A percentile compares a stretch with the other conserved stretches of the same genome.
Evolutionary conservation across 2,888 invertebrate species (phyloP).

Genomic region (Temnothorax unifasciatus): DNA sequence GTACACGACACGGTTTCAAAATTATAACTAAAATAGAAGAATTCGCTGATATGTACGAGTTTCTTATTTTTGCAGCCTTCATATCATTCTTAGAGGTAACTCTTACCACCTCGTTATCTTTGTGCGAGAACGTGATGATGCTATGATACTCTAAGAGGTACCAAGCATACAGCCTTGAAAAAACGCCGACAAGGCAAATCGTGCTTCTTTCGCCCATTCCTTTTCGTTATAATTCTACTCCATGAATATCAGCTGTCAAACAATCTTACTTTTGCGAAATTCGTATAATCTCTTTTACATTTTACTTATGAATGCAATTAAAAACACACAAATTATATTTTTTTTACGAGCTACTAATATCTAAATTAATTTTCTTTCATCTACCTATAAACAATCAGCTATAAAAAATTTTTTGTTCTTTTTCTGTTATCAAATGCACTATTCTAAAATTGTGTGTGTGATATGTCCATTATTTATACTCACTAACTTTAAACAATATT

Average conservation of each 20-base stretch:
- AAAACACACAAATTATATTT: not conserved
- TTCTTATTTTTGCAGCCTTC: constrained; percentile 54
- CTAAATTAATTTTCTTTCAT: not conserved
- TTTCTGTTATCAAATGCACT: not conserved
- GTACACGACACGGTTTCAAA: not conserved
- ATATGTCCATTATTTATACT: not conserved
- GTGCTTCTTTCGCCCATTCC: constrained; percentile 68
- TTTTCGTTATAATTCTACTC: constrained; percentile 45
- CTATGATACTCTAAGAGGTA: constrained; percentile 72
- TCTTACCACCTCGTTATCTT: constrained; percentile 66
- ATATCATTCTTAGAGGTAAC: constrained; percentile 64
- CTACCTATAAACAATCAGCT: not conserved
- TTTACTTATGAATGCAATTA: not conserved
- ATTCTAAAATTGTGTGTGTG: not conserved
- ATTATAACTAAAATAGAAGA: constrained; percentile 21
- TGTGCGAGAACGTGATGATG: constrained; percentile 71
- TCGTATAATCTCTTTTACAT: not conserved
- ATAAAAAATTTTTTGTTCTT: not conserved
- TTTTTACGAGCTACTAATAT: not conserved
- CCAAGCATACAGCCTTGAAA: constrained; percentile 69
- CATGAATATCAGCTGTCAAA: not conserved
- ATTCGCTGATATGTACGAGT: not conserved
- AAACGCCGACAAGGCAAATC: constrained; percentile 76
- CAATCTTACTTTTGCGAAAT: not conserved
- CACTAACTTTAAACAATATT: not conserved